phyloP scores from a whole-genome alignment of 2,113 vertebrate species.

The Salvelinus fontinalis region DNA sequence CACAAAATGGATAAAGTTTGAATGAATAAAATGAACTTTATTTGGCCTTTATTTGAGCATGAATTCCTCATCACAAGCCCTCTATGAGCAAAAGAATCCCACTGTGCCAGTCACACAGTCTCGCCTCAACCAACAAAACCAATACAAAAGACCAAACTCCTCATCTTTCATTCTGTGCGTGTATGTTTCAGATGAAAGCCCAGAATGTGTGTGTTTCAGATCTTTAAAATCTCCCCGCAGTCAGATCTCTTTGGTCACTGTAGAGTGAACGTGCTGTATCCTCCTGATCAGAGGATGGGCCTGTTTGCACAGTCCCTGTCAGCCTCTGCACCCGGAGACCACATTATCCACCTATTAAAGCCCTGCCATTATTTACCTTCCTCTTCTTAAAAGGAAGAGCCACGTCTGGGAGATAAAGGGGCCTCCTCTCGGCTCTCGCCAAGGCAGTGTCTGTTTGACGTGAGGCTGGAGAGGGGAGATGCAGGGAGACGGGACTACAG shows the following conservation, averaged over 20 bases:
- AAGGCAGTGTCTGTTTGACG: constrained; percentile 75
- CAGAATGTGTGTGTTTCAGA: background rate
- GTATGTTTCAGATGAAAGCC: background rate
- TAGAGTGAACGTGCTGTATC: constrained; percentile 15
- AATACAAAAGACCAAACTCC: too few relatives aligned
- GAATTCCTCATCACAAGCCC: too few relatives aligned
- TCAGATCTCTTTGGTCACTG: constrained; percentile 16
- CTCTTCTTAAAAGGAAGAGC: constrained; percentile 67
- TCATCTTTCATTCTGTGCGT: background rate
- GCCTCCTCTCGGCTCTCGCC: constrained; percentile 61
- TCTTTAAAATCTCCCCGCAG: constrained; percentile 14
- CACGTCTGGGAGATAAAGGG: constrained; percentile 68
- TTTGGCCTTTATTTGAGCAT: too few relatives aligned
- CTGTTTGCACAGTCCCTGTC: constrained; percentile 72
- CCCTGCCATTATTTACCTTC: constrained; percentile 75
- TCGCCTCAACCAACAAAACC: too few relatives aligned
- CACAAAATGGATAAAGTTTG: too few relatives aligned
- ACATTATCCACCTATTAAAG: constrained; percentile 79
- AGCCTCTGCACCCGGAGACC: constrained; percentile 58
- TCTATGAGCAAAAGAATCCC: too few relatives aligned
- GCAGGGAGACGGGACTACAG: constrained; percentile 63
- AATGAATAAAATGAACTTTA: too few relatives aligned
- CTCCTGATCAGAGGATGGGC: background rate
- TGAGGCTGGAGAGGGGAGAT: constrained; percentile 60
- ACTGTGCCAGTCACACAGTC: too few relatives aligned